Evolutionary conservation across 2,113 vertebrate species (phyloP).

Genomic region (Catagonus wagneri): DNA sequence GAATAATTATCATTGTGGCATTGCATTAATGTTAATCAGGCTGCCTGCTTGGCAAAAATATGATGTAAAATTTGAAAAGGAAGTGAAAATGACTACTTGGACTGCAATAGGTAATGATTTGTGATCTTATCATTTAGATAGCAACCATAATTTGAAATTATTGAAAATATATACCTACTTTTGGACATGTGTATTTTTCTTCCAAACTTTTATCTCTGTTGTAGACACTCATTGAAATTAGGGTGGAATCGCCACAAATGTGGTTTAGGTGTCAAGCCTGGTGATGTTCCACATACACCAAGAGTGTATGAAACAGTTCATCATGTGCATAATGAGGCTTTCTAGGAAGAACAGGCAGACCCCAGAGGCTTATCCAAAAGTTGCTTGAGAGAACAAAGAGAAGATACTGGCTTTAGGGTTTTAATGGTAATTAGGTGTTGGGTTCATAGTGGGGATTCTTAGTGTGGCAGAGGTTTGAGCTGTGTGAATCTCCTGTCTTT

Average conservation of each 20-base stretch:
- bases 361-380: not conserved
- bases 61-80: slow-evolving; percentile 26
- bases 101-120: not conserved
- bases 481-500: not conserved
- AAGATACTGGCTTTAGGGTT: not conserved
- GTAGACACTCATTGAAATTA: not conserved
- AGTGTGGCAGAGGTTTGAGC: not conserved
- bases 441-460: not conserved
- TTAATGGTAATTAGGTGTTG: not conserved
- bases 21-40: slow-evolving; percentile 34
- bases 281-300: not conserved
- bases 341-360: not conserved
- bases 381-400: not conserved
- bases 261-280: not conserved
- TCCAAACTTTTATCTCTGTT: not conserved
- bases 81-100: not conserved
- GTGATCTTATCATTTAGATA: not conserved
- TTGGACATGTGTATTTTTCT: not conserved
- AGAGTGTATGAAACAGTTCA: not conserved
- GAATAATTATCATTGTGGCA: slow-evolving; percentile 4
- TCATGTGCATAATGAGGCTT: not conserved
- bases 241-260: not conserved
- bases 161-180: not conserved
- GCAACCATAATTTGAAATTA: not conserved
- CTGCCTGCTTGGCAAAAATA: slow-evolving; percentile 9